Conservation (phyloP, 2,797 vertebrate genomes). For the Potorous gilbertii region DNA sequence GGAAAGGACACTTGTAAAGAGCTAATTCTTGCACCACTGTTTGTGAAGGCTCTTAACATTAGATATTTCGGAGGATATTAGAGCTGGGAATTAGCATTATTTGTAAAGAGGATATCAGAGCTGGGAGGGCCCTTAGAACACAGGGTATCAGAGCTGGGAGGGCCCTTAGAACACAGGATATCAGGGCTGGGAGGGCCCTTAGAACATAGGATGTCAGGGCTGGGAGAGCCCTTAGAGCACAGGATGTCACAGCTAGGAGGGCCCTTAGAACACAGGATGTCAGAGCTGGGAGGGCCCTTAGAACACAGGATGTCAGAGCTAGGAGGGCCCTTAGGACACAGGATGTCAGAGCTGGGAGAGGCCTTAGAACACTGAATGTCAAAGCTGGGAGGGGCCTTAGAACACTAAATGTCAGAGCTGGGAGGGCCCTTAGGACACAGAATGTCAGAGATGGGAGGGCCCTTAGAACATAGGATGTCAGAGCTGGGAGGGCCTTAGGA, state of each 20-base stretch:
- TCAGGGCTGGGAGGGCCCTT: not conserved
- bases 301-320: not conserved
- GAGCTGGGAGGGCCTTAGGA: too few relatives aligned
- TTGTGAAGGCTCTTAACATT: not conserved
- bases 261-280: not conserved
- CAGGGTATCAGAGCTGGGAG: not conserved
- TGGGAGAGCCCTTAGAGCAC: not conserved
- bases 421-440: not conserved
- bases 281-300: too few relatives aligned
- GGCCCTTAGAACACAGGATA: not conserved
- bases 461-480: too few relatives aligned
- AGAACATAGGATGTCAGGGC: not conserved
- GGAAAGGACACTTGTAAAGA: not conserved
- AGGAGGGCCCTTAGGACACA: not conserved
- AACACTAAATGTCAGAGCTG: not conserved
- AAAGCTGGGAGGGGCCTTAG: not conserved
- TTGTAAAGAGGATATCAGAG: too few relatives aligned
- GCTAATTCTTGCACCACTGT: not conserved
- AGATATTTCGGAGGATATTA: not conserved
- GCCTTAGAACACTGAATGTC: not conserved
- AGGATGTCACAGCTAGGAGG: not conserved
- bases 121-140: not conserved
- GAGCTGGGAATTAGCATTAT: not conserved
- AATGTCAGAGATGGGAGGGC: too few relatives aligned
- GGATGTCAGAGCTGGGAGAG: not conserved